phyloP scores from a whole-genome alignment of 1,140 invertebrate species.

The Aleiodes sp. region DNA sequence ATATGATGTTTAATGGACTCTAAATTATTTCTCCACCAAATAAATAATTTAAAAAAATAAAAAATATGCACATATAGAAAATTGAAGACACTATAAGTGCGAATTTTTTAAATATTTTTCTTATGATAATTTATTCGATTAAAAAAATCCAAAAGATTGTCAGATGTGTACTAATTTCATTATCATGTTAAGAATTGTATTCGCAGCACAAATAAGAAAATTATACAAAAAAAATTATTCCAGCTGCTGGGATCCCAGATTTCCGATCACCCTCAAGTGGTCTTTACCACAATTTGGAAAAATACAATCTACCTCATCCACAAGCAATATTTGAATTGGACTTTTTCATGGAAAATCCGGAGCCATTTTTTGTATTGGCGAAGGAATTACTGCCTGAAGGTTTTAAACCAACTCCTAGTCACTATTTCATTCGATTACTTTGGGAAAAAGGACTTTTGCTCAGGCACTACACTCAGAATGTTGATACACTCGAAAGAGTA shows the following conservation, averaged over 20 bases:
- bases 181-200: too few species aligned
- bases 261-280: slow-evolving; percentile 91
- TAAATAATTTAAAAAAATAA: neutral
- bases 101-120: too few species aligned
- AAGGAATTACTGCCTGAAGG: slow-evolving; percentile 86
- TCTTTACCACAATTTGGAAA: slow-evolving; percentile 90
- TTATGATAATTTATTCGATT: too few species aligned
- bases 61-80: too few species aligned
- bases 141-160: too few species aligned
- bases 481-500: slow-evolving; percentile 90
- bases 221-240: slow-evolving; percentile 27
- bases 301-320: slow-evolving; percentile 93
- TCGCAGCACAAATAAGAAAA: neutral
- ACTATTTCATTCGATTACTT: slow-evolving; percentile 85
- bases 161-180: too few species aligned
- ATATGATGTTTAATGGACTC: too few species aligned
- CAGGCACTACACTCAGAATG: slow-evolving; percentile 92
- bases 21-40: too few species aligned
- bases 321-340: slow-evolving; percentile 94
- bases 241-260: slow-evolving; percentile 95
- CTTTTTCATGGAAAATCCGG: slow-evolving; percentile 82
- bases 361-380: slow-evolving; percentile 87
- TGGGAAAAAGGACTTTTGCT: slow-evolving; percentile 82
- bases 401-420: slow-evolving; percentile 83
- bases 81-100: too few species aligned